phyloP scores from a whole-genome alignment of 2,113 vertebrate species.

The Semnornis frantzii region DNA sequence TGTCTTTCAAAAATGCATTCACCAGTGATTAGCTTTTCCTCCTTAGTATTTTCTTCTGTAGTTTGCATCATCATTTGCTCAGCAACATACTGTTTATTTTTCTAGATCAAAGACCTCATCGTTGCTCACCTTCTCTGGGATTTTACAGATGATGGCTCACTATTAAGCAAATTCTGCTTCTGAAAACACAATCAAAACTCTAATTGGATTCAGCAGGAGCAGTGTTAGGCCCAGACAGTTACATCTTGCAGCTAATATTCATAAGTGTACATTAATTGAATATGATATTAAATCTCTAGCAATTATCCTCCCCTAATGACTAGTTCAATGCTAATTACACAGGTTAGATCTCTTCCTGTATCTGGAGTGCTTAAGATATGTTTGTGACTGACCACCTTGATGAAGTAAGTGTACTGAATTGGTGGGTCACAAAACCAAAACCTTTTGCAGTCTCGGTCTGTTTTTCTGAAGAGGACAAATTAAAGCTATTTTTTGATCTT shows the following conservation, averaged over 20 bases:
- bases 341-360: background rate
- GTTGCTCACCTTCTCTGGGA: background rate
- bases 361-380: background rate
- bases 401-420: background rate
- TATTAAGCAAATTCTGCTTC: background rate
- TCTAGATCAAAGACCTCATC: background rate
- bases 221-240: background rate
- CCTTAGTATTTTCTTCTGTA: background rate
- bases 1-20: background rate
- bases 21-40: background rate
- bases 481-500: background rate
- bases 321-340: background rate
- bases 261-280: background rate
- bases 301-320: slow-evolving; percentile 1
- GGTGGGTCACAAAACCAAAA: background rate
- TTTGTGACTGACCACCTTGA: background rate
- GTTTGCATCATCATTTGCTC: background rate
- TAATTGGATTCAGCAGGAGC: background rate
- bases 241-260: background rate
- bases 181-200: background rate
- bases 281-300: background rate
- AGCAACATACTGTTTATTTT: background rate
- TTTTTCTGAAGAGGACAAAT: background rate
- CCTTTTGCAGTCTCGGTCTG: background rate
- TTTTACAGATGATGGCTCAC: background rate